Conservation (phyloP, 2,888 invertebrate genomes). For the Lapara coniferarum region DNA sequence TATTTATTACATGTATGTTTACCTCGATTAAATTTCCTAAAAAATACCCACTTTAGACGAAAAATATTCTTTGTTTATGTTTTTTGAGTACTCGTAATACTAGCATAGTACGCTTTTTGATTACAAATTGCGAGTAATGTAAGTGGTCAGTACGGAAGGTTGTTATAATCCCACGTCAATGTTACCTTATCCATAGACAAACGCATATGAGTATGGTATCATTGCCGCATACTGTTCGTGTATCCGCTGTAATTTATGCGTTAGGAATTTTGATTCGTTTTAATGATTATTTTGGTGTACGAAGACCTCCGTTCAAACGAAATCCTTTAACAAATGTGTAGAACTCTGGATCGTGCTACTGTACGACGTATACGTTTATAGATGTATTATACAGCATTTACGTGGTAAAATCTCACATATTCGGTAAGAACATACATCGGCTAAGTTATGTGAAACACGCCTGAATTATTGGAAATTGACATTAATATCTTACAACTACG, state of each 20-base stretch:
- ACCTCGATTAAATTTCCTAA: constrained; percentile 1
- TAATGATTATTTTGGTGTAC: neutral
- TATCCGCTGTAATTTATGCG: neutral
- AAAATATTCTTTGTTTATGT: neutral
- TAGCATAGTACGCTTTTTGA: neutral
- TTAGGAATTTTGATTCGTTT: neutral
- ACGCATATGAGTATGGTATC: neutral
- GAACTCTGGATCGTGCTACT: too few relatives aligned
- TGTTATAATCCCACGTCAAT: constrained; percentile 11
- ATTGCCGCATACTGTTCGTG: neutral
- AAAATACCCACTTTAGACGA: neutral
- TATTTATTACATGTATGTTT: neutral
- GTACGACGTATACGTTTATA: too few relatives aligned
- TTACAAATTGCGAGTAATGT: constrained; percentile 17
- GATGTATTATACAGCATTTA: too few relatives aligned
- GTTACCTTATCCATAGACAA: neutral
- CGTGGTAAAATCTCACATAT: neutral
- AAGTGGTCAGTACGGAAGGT: neutral
- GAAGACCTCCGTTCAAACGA: too few relatives aligned
- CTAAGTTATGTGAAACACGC: too few relatives aligned
- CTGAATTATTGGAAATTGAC: too few relatives aligned
- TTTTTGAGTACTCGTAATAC: neutral
- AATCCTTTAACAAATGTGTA: neutral
- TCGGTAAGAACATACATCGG: neutral
- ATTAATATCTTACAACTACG: too few relatives aligned